These are phyloP conservation scores for Hippolais icterina DNA, from an alignment of 2,113 vertebrate species.

Conservation along the genomic window DNA sequence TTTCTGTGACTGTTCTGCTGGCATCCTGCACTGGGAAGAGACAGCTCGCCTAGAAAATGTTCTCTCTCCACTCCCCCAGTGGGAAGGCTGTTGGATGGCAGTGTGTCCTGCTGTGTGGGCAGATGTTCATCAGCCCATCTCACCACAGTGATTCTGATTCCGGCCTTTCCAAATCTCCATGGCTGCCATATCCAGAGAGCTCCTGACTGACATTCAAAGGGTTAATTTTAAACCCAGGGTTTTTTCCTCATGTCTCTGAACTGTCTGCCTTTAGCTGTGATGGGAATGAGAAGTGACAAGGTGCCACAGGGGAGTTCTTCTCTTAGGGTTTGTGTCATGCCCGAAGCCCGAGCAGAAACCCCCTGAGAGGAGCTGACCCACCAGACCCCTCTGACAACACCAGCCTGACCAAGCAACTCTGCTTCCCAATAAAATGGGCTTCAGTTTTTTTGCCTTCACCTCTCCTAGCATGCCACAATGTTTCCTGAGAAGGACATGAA, in stretches of 20 bases:
- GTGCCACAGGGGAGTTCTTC: not conserved
- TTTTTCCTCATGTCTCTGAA: not conserved
- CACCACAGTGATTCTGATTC: accelerated
- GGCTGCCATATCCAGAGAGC: not conserved
- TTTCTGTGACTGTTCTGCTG: not conserved
- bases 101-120: not conserved
- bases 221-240: not conserved
- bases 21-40: not conserved
- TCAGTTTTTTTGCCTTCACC: not conserved
- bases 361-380: accelerated
- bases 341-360: not conserved
- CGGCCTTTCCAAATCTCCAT: accelerated
- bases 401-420: not conserved
- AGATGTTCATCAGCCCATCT: not conserved
- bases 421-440: not conserved
- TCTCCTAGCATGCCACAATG: not conserved
- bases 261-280: not conserved
- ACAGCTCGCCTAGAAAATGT: not conserved
- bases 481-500: not conserved
- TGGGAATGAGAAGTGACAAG: not conserved
- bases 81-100: not conserved
- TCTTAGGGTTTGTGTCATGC: not conserved
- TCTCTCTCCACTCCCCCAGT: not conserved
- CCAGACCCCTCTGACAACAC: not conserved
- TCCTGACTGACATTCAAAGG: not conserved